These are phyloP conservation scores for Mustela nigripes DNA, from an alignment of 2,113 vertebrate species.

Conservation along the genomic window DNA sequence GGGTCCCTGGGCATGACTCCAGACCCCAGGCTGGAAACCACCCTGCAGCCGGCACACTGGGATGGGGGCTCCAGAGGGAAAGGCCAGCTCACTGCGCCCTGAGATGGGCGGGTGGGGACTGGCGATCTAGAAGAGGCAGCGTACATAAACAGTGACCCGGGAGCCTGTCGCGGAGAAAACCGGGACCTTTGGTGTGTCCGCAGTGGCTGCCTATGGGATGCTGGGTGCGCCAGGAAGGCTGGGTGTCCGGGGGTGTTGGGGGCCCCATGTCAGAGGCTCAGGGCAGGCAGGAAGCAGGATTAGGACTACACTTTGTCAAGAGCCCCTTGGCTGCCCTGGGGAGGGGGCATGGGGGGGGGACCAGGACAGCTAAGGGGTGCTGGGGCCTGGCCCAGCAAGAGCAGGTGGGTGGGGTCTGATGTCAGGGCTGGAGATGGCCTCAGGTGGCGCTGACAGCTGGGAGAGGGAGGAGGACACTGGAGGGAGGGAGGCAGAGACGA, in stretches of 20 bases:
- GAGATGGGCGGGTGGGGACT: rapidly evolving
- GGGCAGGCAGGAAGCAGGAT: background rate
- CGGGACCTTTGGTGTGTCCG: rapidly evolving
- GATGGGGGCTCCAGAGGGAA: rapidly evolving
- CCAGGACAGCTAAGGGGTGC: background rate
- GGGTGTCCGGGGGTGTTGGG: background rate
- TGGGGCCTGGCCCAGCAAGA: background rate
- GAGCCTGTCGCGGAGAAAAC: background rate
- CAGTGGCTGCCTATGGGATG: rapidly evolving
- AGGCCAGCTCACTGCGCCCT: no score
- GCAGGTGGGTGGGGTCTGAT: rapidly evolving
- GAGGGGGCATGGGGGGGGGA: rapidly evolving
- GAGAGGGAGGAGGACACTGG: background rate
- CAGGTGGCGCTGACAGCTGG: background rate
- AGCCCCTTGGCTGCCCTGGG: background rate
- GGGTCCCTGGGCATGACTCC: no score
- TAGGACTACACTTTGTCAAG: background rate
- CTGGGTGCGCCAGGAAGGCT: background rate
- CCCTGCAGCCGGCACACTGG: rapidly evolving
- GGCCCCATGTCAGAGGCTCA: background rate
- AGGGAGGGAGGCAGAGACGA: background rate
- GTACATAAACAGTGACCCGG: rapidly evolving
- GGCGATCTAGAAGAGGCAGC: rapidly evolving
- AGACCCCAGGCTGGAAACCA: background rate
- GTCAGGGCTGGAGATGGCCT: background rate